Evolutionary conservation across 2,888 invertebrate genomes (phyloP).

Genomic region (Acrobasis repandana): DNA sequence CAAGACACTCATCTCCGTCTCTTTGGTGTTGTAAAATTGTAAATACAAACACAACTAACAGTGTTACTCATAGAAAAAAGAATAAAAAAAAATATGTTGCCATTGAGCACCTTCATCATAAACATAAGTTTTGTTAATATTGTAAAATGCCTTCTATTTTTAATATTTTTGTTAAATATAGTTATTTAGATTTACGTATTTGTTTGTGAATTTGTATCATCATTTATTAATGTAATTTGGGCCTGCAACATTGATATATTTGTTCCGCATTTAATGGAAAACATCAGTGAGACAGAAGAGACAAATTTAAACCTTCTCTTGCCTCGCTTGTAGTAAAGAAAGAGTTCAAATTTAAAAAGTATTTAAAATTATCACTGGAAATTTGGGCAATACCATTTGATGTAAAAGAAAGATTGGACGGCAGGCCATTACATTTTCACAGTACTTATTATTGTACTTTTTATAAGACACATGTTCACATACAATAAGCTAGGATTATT

Average conservation of each 20-base stretch:
- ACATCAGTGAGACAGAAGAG: neutral
- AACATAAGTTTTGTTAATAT: conserved; percentile 5
- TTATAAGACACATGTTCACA: conserved; percentile 24
- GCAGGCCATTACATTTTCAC: neutral
- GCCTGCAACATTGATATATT: neutral
- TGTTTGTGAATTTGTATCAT: neutral
- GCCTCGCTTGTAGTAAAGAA: neutral
- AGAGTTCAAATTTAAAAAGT: neutral
- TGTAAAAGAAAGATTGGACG: neutral
- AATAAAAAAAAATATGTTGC: conserved; percentile 3
- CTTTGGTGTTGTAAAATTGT: conserved; percentile 1
- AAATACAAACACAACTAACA: neutral
- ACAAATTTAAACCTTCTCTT: neutral
- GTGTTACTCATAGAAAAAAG: neutral
- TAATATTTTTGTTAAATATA: conserved; percentile 5
- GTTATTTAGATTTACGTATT: conserved; percentile 1
- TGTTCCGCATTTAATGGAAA: neutral
- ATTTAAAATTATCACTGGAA: neutral
- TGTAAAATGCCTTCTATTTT: neutral
- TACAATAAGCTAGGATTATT: conserved; percentile 34
- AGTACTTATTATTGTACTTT: conserved; percentile 24
- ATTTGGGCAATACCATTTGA: neutral
- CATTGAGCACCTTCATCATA: neutral
- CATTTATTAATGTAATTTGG: conserved; percentile 4
- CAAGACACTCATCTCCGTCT: neutral